Conservation (phyloP, 2,888 invertebrate genomes). For the Harmothoe impar region DNA sequence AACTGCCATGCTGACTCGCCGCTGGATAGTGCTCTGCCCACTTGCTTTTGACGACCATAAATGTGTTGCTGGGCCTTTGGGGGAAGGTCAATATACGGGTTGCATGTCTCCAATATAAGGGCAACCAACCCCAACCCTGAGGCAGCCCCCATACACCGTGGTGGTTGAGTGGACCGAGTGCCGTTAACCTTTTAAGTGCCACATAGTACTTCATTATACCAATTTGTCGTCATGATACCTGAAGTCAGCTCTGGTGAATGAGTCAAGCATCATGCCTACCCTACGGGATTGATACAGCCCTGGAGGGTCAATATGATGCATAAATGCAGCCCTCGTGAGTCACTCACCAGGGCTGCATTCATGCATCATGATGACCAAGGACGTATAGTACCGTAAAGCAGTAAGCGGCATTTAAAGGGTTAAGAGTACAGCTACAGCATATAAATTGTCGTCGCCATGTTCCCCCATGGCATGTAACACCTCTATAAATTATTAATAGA, state of each 20-base stretch:
- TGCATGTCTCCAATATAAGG: not conserved
- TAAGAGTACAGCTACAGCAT: not conserved
- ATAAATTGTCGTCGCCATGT: constrained; percentile 24
- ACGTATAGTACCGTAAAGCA: too few species aligned
- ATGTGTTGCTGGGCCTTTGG: constrained; percentile 8
- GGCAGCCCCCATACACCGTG: not conserved
- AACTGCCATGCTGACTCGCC: not conserved
- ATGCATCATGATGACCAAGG: too few species aligned
- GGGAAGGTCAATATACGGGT: not conserved
- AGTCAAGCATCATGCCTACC: too few species aligned
- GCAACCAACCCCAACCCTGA: not conserved
- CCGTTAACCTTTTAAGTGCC: too few species aligned
- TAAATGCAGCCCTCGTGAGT: too few species aligned
- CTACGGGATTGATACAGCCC: too few species aligned
- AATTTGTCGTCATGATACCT: too few species aligned
- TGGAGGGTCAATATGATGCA: too few species aligned
- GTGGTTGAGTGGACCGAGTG: not conserved
- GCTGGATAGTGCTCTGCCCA: not conserved
- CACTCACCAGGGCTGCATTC: too few species aligned
- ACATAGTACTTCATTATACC: too few species aligned
- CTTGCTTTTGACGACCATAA: constrained; percentile 21
- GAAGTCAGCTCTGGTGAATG: too few species aligned
- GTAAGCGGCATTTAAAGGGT: too few species aligned
- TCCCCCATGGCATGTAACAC: constrained; percentile 16
- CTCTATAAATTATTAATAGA: constrained; percentile 24